A percentile compares a stretch with the other conserved stretches of the same genome.
Evolutionary conservation across 1,140 invertebrate genomes (phyloP).

Genomic region (Paraescarpia echinospica): DNA sequence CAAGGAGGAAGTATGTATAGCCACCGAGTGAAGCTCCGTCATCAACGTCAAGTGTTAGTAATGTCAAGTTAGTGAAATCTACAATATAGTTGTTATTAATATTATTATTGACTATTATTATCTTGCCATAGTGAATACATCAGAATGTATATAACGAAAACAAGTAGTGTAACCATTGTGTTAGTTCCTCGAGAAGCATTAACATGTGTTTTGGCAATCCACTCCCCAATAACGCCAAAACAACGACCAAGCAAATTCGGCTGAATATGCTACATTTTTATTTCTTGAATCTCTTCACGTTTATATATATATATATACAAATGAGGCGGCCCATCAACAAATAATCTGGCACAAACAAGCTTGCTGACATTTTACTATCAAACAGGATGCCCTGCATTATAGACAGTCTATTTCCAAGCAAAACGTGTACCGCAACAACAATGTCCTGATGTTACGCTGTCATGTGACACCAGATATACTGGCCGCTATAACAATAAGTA

Average conservation of each 20-base stretch:
- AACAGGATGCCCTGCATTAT: neutral
- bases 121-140: neutral
- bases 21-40: neutral
- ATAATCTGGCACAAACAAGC: neutral
- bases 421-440: constrained; percentile 8
- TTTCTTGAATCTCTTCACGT: neutral
- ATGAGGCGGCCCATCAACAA: neutral
- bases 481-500: neutral
- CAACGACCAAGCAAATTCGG: neutral
- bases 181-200: neutral
- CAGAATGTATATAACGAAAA: neutral
- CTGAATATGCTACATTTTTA: neutral
- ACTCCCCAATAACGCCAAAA: constrained; percentile 8
- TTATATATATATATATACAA: neutral
- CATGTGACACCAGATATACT: neutral
- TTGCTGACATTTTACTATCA: neutral
- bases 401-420: neutral
- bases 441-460: neutral
- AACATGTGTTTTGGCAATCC: constrained; percentile 6
- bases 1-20: neutral
- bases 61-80: constrained; percentile 18
- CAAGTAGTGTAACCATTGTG: constrained; percentile 2
- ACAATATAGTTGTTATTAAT: neutral
- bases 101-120: neutral
- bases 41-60: constrained; percentile 17